Evolutionary conservation across 1,140 invertebrate species (phyloP).

Genomic region (Apis laboriosa): DNA sequence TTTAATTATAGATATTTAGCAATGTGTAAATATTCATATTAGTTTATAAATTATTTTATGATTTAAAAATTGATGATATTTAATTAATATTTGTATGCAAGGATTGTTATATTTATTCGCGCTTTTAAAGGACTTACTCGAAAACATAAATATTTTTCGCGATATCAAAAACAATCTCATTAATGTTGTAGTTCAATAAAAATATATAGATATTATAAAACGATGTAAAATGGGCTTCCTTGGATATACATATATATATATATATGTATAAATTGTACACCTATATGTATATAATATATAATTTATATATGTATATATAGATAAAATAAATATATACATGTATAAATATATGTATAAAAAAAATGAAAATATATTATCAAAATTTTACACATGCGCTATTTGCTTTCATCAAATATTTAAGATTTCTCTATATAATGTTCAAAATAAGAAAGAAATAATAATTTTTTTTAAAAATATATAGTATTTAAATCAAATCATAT

Average conservation of each 20-base stretch:
- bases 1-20: neutral
- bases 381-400: slow-evolving; percentile 56
- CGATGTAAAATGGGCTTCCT: slow-evolving; percentile 68
- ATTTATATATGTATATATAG: slow-evolving; percentile 23
- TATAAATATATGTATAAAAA: slow-evolving; percentile 42
- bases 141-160: slow-evolving; percentile 37
- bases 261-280: slow-evolving; percentile 27
- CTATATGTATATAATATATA: slow-evolving; percentile 44
- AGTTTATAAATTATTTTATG: neutral
- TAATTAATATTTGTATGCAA: too few species aligned
- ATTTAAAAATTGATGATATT: neutral
- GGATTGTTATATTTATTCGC: neutral
- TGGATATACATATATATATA: neutral
- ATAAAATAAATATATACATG: neutral
- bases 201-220: slow-evolving; percentile 57
- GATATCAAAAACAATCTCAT: slow-evolving; percentile 53
- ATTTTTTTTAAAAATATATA: too few species aligned
- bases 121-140: slow-evolving; percentile 39
- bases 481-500: too few species aligned
- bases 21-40: neutral
- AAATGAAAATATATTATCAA: slow-evolving; percentile 60
- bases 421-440: neutral
- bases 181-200: slow-evolving; percentile 60
- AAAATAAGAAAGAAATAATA: neutral
- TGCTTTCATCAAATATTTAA: neutral